These are phyloP conservation scores for Epinotia demarniana DNA, from an alignment of 2,888 invertebrate species.

Conservation along the genomic window DNA sequence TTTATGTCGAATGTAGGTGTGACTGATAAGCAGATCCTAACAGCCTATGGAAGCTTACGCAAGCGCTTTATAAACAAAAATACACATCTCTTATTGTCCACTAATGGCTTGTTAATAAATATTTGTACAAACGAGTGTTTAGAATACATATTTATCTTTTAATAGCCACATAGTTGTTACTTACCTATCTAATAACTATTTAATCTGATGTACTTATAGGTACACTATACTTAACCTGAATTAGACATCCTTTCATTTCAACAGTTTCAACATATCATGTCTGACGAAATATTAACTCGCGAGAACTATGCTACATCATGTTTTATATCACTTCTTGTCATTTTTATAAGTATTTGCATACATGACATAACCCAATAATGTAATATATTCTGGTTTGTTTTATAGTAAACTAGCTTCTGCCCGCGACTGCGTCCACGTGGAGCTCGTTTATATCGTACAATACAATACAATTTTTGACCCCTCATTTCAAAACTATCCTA, in stretches of 20 bases:
- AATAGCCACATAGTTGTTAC: neutral
- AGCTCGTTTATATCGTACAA: too few species aligned
- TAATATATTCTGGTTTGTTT: too few species aligned
- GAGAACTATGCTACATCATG: neutral
- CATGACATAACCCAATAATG: too few species aligned
- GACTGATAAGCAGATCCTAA: too few species aligned
- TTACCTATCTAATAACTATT: neutral
- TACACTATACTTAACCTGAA: conserved; percentile 11
- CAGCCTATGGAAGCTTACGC: neutral
- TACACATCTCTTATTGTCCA: neutral
- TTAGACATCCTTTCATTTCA: conserved; percentile 6
- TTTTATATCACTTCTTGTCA: neutral
- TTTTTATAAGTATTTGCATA: conserved; percentile 16
- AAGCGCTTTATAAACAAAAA: neutral
- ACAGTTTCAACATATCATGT: neutral
- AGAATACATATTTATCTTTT: neutral
- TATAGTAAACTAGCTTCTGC: too few species aligned
- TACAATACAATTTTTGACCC: too few species aligned
- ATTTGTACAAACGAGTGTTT: neutral
- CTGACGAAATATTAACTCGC: neutral
- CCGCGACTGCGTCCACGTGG: too few species aligned
- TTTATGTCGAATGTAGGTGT: too few species aligned
- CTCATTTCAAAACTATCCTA: too few species aligned
- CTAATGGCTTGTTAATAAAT: neutral
- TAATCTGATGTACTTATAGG: neutral